A percentile compares a stretch with the other conserved stretches of the same genome.
phyloP scores from a whole-genome alignment of 2,113 vertebrate genomes.

The Clarias batrachus region DNA sequence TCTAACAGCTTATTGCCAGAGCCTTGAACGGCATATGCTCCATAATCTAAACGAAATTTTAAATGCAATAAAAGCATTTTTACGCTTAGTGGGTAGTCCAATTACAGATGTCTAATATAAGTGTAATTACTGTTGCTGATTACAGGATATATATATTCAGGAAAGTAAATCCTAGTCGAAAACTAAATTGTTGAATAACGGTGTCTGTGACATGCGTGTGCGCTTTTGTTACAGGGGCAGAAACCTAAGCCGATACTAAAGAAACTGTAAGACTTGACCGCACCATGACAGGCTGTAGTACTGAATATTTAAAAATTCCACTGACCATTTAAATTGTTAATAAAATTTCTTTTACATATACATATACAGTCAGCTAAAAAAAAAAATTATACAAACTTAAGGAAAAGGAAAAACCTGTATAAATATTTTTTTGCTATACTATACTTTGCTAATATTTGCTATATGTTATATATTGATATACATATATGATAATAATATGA shows the following conservation, averaged over 20 bases:
- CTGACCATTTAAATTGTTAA: neutral
- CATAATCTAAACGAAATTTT: neutral
- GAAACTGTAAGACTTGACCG: neutral
- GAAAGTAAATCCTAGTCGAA: constrained; percentile 4
- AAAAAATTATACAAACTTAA: too few species aligned
- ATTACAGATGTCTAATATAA: constrained; percentile 14
- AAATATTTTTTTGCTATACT: too few species aligned
- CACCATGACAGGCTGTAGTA: neutral
- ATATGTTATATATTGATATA: too few species aligned
- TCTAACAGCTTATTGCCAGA: neutral
- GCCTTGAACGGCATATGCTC: neutral
- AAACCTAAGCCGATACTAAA: constrained; percentile 28
- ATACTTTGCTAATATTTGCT: too few species aligned
- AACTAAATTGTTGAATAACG: constrained; percentile 42
- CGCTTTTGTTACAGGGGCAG: constrained; percentile 16
- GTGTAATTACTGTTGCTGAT: constrained; percentile 43
- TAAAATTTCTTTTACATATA: neutral
- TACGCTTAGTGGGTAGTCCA: neutral
- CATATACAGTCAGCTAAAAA: too few species aligned
- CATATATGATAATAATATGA: too few species aligned
- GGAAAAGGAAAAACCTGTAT: too few species aligned
- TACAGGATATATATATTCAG: constrained; percentile 47
- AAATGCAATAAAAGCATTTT: neutral
- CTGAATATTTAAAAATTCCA: neutral
- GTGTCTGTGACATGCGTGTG: constrained; percentile 27